These are phyloP conservation scores for Drosophila maculinotata DNA, from an alignment of 2,888 invertebrate genomes.

Conservation along the genomic window DNA sequence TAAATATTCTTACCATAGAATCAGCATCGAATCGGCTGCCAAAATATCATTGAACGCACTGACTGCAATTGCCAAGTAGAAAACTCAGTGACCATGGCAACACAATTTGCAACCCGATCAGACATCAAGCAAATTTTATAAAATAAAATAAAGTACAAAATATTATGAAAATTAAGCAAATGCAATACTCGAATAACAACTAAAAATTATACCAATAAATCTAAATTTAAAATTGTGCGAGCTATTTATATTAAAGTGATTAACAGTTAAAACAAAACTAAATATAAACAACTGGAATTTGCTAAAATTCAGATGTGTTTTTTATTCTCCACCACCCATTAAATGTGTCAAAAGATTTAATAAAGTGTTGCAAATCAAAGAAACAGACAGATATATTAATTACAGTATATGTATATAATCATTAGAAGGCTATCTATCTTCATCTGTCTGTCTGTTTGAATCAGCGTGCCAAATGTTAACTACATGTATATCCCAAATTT, in stretches of 20 bases:
- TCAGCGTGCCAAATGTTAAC: not conserved
- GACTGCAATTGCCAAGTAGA: constrained; percentile 2
- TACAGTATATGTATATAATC: too few species aligned
- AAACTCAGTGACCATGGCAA: too few species aligned
- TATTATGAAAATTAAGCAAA: constrained; percentile 2
- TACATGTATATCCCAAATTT: not conserved
- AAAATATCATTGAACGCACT: constrained; percentile 16
- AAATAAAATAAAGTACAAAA: not conserved
- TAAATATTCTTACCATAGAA: constrained; percentile 3
- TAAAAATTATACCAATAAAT: too few species aligned
- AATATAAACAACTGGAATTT: not conserved
- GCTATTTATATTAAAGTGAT: too few species aligned
- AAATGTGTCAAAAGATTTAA: too few species aligned
- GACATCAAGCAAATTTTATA: not conserved
- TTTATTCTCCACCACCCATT: not conserved
- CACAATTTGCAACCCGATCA: constrained; percentile 5
- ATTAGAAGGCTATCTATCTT: too few species aligned
- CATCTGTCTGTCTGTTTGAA: constrained; percentile 1
- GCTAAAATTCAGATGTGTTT: not conserved
- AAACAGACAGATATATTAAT: not conserved
- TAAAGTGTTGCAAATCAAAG: not conserved
- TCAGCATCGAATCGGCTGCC: constrained; percentile 1
- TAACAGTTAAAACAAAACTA: too few species aligned
- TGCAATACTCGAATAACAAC: not conserved
- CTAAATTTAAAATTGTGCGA: not conserved